Evolutionary conservation across 2,113 vertebrate genomes (phyloP).

Genomic region (Oxyruncus cristatus): DNA sequence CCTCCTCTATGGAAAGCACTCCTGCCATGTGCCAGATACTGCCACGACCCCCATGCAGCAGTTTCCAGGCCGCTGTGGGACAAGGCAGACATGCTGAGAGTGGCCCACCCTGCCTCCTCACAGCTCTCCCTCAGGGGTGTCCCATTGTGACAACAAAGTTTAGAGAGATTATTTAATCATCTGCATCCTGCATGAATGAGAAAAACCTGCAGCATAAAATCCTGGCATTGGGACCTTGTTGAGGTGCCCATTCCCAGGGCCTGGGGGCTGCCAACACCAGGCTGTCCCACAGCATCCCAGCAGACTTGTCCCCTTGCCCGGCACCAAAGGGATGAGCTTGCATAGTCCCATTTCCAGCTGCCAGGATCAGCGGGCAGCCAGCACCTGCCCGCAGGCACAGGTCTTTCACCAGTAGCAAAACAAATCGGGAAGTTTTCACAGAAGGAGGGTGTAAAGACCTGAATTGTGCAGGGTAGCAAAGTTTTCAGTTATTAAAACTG

Average conservation of each 20-base stretch:
- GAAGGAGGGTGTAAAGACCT: background rate
- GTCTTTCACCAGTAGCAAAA: background rate
- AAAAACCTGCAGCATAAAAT: background rate
- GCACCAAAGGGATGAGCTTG: background rate
- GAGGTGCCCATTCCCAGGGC: background rate
- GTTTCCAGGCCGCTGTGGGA: background rate
- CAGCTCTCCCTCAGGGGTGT: background rate
- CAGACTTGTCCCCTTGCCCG: background rate
- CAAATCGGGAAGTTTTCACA: fast-evolving
- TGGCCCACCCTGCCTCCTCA: background rate
- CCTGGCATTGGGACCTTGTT: background rate
- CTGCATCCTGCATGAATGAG: background rate
- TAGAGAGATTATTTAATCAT: constrained; percentile 13
- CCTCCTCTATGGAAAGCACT: background rate
- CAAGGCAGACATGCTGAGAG: background rate
- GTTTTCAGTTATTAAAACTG: background rate
- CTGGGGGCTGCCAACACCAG: background rate
- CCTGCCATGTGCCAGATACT: background rate
- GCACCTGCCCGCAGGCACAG: background rate
- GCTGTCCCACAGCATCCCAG: background rate
- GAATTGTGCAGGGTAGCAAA: background rate
- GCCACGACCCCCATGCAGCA: background rate
- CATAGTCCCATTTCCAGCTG: background rate
- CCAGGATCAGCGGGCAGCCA: background rate
- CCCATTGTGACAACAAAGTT: background rate